Base-by-base conservation (phyloP, 2,113 vertebrate genomes). In the Peromyscus leucopus region DNA sequence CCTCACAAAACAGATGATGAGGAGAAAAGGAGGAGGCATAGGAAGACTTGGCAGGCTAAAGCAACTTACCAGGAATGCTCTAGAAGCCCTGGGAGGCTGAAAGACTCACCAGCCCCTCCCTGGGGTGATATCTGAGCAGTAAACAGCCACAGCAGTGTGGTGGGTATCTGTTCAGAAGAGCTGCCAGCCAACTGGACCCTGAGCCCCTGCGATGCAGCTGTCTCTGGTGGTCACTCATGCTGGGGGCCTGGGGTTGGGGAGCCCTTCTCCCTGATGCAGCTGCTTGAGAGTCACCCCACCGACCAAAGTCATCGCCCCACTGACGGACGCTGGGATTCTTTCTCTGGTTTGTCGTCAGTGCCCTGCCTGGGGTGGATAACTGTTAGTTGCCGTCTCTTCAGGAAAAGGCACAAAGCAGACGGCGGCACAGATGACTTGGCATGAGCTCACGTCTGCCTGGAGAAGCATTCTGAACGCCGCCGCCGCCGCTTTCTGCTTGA, bases 261-360 rank as follows among this genome's bases (percentile, higher is more conserved):
- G 13, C 0, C 7, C 7, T 42, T 22, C 24, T 84, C 24, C 0
- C 13, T 10, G 59, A 31, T 5, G 3, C 82, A 61, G 82, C 57
- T 84, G 57, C 82, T 46, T 10, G 13, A 63, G 59, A 28, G 82
- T 39, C 36, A 15, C 55, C 82, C 7, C 26, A 85, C 59, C 39
- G 46, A 85, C 28, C 39, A 7, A 26, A 76, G 39, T 65, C 59
- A 16, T 16, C 4, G 0, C 10, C 65, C 22, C 39, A 5, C 15
- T 0, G 0, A 33, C 39, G 0, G 5, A 13, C 28, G 4, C 83
- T 22, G 42, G 31, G 42, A 5, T 48, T 12, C 61, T 67, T 21
- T 48, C 39, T 67, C 67, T 48, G 28, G 9, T 7, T 67, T 85
- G 8, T 9, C 17, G 26, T 65, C 82, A 31, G 59, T 31, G 24